phyloP scores from a whole-genome alignment of 2,113 vertebrate genomes.

The Ciconia boyciana region DNA sequence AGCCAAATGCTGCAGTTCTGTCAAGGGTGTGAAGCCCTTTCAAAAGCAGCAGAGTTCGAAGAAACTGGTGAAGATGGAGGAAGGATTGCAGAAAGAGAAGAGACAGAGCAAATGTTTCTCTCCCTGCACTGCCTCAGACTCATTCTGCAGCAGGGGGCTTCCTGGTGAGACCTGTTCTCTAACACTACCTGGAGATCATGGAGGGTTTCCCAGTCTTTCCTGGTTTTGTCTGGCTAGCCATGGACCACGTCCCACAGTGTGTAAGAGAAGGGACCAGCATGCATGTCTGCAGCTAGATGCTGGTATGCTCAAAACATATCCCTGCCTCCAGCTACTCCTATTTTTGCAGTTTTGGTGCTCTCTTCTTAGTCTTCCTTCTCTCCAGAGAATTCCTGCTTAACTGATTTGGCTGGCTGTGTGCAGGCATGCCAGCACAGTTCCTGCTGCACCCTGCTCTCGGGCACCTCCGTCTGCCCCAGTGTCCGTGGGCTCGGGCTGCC shows the following conservation, averaged over 20 bases:
- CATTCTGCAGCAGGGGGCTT: neutral
- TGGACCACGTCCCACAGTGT: neutral
- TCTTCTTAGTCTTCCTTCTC: neutral
- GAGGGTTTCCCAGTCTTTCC: neutral
- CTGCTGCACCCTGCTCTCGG: neutral
- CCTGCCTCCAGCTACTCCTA: neutral
- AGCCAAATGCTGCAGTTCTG: neutral
- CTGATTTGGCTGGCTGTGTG: neutral
- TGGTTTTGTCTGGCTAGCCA: neutral
- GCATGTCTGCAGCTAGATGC: neutral
- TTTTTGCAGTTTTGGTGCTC: neutral
- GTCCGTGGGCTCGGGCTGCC: fast-evolving
- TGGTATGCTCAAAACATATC: too few relatives aligned
- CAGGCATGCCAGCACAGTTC: neutral
- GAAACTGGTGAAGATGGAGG: neutral
- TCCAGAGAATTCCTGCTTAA: neutral
- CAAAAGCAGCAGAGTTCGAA: neutral
- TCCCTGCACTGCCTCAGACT: neutral
- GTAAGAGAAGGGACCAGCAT: neutral
- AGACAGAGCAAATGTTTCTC: neutral
- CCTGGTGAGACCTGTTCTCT: neutral
- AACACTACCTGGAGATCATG: neutral
- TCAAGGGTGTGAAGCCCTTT: neutral
- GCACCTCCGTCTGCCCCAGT: neutral
- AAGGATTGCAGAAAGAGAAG: neutral